Base-by-base conservation (phyloP, 2,888 invertebrate species). In the Pristionchus arcanus region DNA sequence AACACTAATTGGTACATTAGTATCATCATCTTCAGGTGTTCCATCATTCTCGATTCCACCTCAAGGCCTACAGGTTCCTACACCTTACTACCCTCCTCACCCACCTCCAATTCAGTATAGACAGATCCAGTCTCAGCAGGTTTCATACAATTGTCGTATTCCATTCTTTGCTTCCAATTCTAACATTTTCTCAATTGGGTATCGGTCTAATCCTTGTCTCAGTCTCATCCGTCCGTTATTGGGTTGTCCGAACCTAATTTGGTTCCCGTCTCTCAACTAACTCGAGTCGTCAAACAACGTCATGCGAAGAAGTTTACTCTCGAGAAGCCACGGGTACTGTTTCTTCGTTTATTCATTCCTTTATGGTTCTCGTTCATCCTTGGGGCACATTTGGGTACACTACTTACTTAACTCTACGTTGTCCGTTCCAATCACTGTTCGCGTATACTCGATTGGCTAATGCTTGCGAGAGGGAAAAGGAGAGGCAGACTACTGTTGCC, bases 211-310 rank as follows among this genome's bases (percentile, higher is more conserved):
- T 49, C 21, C 77, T 2, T 77, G 25, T 49, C 77, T 77, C 42
- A 37, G 37, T 77, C 77, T 42, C 77, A 16, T 77, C 3, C 21
- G 37, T 13, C 77, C 7, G n/a, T 77, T 42, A n/a, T n/a, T 31
- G 77, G 42, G 31, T 25, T 4, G 25, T 25, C 42, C 77, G 77
- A 77, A 42, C 77, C 77, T 5, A 77, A 77, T 49, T n/a, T 42
- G n/a, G 42, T 77, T 25, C 42, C 77, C 77, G 77, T 77, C 49
- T 77, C 77, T 42, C 77, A 77, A 49, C 42, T 77, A 77, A 77
- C 77, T 21, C n/a, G 77, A 77, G 31, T 77, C 77, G 77, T 77
- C 77, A 77, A 77, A 21, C 77, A 77, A 31, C n/a, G 77, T 42
- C 42, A 42, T 2, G 42, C n/a, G 34, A 77, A 42, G 49, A 77